Conservation (phyloP, 2,797 vertebrate genomes). For the Takifugu rubripes region DNA sequence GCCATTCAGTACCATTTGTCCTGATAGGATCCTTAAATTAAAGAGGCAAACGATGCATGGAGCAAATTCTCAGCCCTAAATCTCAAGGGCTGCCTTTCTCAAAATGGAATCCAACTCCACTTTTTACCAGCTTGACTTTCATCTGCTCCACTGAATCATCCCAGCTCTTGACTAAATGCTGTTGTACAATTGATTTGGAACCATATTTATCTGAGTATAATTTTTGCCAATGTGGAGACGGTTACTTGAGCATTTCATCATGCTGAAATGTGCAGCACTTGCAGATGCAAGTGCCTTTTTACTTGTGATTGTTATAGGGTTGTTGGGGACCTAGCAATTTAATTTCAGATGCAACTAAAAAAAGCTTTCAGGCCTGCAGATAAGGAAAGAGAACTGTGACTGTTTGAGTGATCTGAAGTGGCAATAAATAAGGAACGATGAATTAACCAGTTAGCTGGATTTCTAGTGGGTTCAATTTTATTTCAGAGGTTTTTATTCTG, state of each 20-base stretch:
- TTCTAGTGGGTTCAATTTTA: too few relatives aligned
- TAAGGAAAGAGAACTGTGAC: conserved; percentile 9
- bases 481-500: too few relatives aligned
- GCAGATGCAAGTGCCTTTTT: conserved; percentile 10
- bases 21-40: conserved; percentile 77
- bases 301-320: conserved; percentile 11
- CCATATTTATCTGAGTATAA: conserved; percentile 40
- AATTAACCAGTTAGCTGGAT: too few relatives aligned
- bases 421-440: too few relatives aligned
- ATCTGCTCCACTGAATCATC: conserved; percentile 59
- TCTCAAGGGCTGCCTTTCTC: conserved; percentile 64
- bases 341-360: conserved; percentile 14
- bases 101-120: conserved; percentile 60
- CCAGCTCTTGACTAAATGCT: conserved; percentile 22
- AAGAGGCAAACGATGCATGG: conserved; percentile 74
- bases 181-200: conserved; percentile 37
- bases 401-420: conserved; percentile 12
- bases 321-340: conserved; percentile 18
- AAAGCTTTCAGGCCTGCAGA: neutral
- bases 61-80: conserved; percentile 67
- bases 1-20: conserved; percentile 63
- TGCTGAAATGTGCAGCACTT: conserved; percentile 25
- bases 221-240: conserved; percentile 33
- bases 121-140: conserved; percentile 48
- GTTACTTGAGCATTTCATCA: conserved; percentile 48